Conservation (phyloP, 2,797 vertebrate species). For the Cyclopterus lumpus region DNA sequence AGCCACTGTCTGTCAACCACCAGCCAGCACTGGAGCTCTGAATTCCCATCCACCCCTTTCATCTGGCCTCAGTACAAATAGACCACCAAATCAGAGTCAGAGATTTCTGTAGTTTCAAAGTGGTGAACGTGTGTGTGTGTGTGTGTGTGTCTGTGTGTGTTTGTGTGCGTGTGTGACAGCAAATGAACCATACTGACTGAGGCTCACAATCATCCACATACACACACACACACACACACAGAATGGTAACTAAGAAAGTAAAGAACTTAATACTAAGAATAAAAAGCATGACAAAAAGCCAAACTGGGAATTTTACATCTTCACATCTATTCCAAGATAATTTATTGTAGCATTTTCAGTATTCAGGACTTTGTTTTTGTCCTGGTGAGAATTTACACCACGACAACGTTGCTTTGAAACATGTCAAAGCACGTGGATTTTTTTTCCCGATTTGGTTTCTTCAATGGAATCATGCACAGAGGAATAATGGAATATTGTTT, state of each 20-base stretch:
- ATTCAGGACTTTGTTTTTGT: neutral
- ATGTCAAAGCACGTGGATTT: neutral
- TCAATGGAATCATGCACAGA: neutral
- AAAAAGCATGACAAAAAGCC: neutral
- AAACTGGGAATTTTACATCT: neutral
- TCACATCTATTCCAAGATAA: neutral
- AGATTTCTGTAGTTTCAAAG: slow-evolving; percentile 31
- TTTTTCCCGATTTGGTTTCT: neutral
- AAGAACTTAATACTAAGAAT: too few species aligned
- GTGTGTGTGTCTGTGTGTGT: slow-evolving; percentile 11
- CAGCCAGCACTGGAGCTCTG: slow-evolving; percentile 19
- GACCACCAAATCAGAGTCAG: slow-evolving; percentile 41
- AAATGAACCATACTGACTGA: slow-evolving; percentile 17
- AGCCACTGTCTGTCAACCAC: slow-evolving; percentile 50
- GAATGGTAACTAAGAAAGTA: too few species aligned
- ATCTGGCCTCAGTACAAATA: slow-evolving; percentile 47
- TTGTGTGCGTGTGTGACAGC: neutral
- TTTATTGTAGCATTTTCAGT: neutral
- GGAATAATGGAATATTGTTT: too few species aligned
- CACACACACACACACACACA: neutral
- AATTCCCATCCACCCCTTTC: slow-evolving; percentile 54
- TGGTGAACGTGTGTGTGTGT: slow-evolving; percentile 14
- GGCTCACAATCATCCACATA: too few species aligned
- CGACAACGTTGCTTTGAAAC: neutral
- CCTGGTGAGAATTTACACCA: neutral